Percentiles rank a stretch among this genome's conserved stretches.
Conservation (phyloP, 2,113 vertebrate species). For the Felis chaus region DNA sequence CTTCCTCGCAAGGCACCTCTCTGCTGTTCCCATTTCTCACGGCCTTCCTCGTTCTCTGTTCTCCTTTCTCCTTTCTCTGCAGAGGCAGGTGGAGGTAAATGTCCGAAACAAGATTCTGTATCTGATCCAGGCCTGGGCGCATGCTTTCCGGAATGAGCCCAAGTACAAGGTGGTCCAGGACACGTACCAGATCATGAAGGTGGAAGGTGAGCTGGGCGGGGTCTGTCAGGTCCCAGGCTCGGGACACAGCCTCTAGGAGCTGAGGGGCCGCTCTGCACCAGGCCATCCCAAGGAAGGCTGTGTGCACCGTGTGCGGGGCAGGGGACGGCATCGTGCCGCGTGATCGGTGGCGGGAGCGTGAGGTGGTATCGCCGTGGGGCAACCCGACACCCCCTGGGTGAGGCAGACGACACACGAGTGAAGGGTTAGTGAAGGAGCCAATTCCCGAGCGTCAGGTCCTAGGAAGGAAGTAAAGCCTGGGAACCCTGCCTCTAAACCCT, state of each 20-base stretch:
- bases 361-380: neutral
- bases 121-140: constrained; percentile 98
- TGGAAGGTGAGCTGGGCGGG: constrained; percentile 90
- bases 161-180: constrained; percentile 99
- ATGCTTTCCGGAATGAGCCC: constrained; percentile 98
- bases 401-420: neutral
- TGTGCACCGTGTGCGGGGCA: rapidly evolving
- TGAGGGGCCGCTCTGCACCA: neutral
- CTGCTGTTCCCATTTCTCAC: rapidly evolving
- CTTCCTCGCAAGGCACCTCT: neutral
- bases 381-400: too few relatives aligned
- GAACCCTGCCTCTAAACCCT: too few relatives aligned
- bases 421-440: rapidly evolving
- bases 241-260: neutral
- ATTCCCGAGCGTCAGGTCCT: rapidly evolving
- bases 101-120: constrained; percentile 97
- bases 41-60: neutral
- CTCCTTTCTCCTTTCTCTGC: neutral
- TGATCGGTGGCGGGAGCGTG: rapidly evolving
- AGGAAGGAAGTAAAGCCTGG: neutral
- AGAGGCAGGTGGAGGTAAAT: constrained; percentile 95
- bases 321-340: rapidly evolving
- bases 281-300: neutral
- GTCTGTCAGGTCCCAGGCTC: neutral
- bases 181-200: constrained; percentile 99